Percentiles rank a stretch among this genome's conserved stretches.
Conservation (phyloP, 1,140 invertebrate genomes). For the Dreissena rostriformis region DNA sequence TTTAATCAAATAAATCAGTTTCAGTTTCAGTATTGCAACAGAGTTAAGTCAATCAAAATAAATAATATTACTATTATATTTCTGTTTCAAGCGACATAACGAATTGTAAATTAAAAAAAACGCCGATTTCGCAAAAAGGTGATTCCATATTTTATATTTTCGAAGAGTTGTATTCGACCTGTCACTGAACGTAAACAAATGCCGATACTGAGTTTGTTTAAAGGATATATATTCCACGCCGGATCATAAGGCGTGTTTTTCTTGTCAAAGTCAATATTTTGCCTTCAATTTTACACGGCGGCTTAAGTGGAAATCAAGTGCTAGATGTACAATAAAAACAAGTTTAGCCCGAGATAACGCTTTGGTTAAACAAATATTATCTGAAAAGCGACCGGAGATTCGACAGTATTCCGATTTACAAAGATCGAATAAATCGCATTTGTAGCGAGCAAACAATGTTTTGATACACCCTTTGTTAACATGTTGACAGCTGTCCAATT, state of each 20-base stretch:
- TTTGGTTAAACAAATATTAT: background rate
- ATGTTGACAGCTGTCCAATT: background rate
- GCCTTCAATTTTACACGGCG: background rate
- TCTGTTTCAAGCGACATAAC: too few species aligned
- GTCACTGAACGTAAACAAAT: too few species aligned
- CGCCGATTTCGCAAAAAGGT: too few species aligned
- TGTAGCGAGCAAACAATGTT: background rate
- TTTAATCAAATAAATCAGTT: too few species aligned
- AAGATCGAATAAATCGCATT: background rate
- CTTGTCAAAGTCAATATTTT: conserved; percentile 6
- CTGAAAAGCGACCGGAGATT: background rate
- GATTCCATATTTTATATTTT: too few species aligned
- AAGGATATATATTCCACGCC: too few species aligned
- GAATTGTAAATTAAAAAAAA: too few species aligned
- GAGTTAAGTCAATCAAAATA: too few species aligned
- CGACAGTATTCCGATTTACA: background rate
- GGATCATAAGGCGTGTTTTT: background rate
- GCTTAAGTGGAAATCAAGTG: conserved; percentile 3
- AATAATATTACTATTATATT: too few species aligned
- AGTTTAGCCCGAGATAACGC: background rate
- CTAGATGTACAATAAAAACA: background rate
- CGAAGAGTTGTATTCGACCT: too few species aligned
- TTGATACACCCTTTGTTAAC: background rate
- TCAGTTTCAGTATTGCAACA: too few species aligned
- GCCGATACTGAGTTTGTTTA: too few species aligned